Base-by-base conservation (phyloP, 2,113 vertebrate species). In the Amia ocellicauda region DNA sequence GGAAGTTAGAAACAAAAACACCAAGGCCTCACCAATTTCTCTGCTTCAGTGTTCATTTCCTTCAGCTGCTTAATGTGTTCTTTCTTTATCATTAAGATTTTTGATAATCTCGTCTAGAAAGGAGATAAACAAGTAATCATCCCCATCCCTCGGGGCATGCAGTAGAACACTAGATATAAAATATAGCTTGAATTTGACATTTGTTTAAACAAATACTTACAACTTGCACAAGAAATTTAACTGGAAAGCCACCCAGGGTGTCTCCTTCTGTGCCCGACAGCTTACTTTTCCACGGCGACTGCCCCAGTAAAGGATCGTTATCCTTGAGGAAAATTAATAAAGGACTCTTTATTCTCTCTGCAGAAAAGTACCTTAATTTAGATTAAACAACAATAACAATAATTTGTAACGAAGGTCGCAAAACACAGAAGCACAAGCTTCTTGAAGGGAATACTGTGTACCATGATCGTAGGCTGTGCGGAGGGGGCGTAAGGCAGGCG, bases 81-180 rank as follows among this genome's bases (percentile, higher is more conserved):
- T 74, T 99, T 99, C 82, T 99, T 99, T 81, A 97, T 95, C 97
- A 98, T 98, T 68, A 99, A 92, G 73, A 99, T 98, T 89, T 98
- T 99, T 11, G 97, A 99, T 82, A 99, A 81, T 72, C 92, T 92
- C 5, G 96, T 99, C 97, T 99, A 71, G 29, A 77, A 57, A 75
- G 40, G 79, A 80, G 74, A 57, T 63, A 60, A 11, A 70, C 51
- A 47, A 75, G n/a, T n/a, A n/a, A n/a, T n/a, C n/a, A n/a, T n/a
- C n/a, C n/a, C n/a, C n/a, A n/a, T n/a, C n/a, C n/a, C n/a, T n/a
- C n/a, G n/a, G n/a, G n/a, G n/a, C n/a, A n/a, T n/a, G n/a, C n/a
- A n/a, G n/a, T n/a, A n/a, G n/a, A n/a, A n/a, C n/a, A n/a, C n/a
- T n/a, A n/a, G n/a, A n/a, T n/a, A n/a, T n/a, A 4, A 58, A 41